Conservation (phyloP, 2,113 vertebrate genomes). For the Gallinago paraguaiae region DNA sequence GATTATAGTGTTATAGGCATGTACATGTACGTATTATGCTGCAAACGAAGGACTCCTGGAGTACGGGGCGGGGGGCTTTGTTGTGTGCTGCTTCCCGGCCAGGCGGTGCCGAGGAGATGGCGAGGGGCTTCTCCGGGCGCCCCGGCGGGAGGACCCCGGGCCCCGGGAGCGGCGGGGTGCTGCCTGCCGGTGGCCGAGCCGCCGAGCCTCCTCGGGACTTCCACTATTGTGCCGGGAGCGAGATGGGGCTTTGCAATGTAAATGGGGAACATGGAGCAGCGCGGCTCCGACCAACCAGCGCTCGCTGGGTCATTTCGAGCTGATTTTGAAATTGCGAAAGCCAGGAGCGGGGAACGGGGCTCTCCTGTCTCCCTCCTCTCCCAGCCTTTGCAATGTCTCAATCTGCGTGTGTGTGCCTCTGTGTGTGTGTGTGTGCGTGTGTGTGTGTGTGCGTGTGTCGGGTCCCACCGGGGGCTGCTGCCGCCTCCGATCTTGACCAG, state of each 20-base stretch:
- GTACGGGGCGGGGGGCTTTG: neutral
- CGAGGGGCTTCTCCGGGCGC: neutral
- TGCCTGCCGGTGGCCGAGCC: neutral
- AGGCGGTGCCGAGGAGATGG: neutral
- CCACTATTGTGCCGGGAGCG: conserved; percentile 37
- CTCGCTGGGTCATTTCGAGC: conserved; percentile 36
- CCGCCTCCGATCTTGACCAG: conserved; percentile 36
- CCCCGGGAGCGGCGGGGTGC: neutral
- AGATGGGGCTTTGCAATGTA: conserved; percentile 46
- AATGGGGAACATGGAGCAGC: conserved; percentile 41
- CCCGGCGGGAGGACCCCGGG: neutral
- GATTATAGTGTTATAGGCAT: conserved; percentile 43
- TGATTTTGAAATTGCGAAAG: conserved; percentile 52
- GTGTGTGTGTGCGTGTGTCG: neutral
- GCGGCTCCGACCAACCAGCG: conserved; percentile 35
- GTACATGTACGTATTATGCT: conserved; percentile 22
- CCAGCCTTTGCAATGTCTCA: neutral
- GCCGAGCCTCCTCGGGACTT: neutral
- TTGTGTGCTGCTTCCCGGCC: neutral
- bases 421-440: neutral
- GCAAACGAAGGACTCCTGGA: neutral
- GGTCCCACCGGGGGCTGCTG: conserved; percentile 26
- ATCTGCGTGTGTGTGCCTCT: neutral
- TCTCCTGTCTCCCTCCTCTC: conserved; percentile 9
- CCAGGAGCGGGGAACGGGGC: neutral